These are phyloP conservation scores for Bubalus kerabau DNA, from an alignment of 2,113 vertebrate genomes.

Conservation along the genomic window DNA sequence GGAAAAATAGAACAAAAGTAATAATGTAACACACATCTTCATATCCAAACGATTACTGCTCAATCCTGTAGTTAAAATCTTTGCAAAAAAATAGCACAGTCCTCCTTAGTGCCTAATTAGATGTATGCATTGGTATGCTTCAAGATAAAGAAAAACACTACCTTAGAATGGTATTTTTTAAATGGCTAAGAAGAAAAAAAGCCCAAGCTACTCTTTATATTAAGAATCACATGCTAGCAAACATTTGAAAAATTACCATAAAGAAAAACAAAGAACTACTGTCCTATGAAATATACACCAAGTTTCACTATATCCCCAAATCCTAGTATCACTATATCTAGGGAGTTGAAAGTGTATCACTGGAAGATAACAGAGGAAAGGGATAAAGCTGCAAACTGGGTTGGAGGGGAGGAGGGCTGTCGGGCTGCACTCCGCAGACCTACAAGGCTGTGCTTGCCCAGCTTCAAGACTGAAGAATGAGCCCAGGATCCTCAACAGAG, in stretches of 20 bases:
- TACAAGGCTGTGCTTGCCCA: background rate
- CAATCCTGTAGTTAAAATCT: background rate
- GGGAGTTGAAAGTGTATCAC: background rate
- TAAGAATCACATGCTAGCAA: conserved; percentile 19
- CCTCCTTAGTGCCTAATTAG: background rate
- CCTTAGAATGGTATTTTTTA: conserved; percentile 9
- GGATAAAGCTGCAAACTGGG: background rate
- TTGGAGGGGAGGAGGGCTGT: background rate
- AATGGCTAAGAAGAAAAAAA: background rate
- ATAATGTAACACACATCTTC: background rate
- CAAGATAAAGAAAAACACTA: conserved; percentile 19
- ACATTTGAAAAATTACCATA: conserved; percentile 11
- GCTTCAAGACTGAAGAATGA: background rate
- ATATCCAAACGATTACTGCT: background rate
- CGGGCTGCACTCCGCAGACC: background rate
- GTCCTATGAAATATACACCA: conserved; percentile 1
- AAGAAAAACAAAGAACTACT: conserved; percentile 43
- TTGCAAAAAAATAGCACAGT: background rate
- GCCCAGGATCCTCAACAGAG: background rate
- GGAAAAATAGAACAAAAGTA: background rate
- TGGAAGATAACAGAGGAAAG: background rate
- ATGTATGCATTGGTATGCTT: background rate
- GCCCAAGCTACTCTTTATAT: background rate
- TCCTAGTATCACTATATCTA: background rate
- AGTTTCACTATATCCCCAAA: background rate